Percentiles rank a stretch among this genome's conserved stretches.
Conservation (phyloP, 2,113 vertebrate species). For the Mastomys natalensis region DNA sequence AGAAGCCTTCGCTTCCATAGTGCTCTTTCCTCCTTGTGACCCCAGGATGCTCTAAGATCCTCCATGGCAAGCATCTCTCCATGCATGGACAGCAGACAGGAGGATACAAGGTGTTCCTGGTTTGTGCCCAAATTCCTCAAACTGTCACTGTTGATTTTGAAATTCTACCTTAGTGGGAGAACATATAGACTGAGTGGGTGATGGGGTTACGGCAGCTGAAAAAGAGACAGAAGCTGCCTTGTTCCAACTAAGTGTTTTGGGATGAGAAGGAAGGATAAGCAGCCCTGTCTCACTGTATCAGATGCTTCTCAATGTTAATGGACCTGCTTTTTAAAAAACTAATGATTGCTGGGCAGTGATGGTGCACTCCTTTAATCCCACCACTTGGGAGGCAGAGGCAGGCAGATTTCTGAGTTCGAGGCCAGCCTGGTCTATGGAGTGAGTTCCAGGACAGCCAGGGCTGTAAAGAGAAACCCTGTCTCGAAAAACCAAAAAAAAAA, state of each 20-base stretch:
- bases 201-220: not conserved
- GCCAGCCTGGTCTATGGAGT: too few relatives aligned
- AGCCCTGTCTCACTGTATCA: not conserved
- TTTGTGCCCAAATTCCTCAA: not conserved
- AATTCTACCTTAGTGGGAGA: conserved; percentile 19
- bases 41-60: not conserved
- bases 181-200: not conserved
- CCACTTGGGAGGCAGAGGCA: too few relatives aligned
- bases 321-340: not conserved
- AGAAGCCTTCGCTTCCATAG: not conserved
- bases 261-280: not conserved
- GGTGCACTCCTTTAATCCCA: too few relatives aligned
- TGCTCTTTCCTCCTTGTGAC: not conserved
- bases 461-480: too few relatives aligned
- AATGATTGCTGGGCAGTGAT: too few relatives aligned
- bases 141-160: conserved; percentile 49
- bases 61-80: not conserved
- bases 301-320: conserved; percentile 45
- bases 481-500: too few relatives aligned
- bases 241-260: not conserved
- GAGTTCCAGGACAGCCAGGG: too few relatives aligned
- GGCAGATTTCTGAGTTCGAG: too few relatives aligned
- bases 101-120: not conserved
- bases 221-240: conserved; percentile 29
- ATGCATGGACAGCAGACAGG: not conserved